Evolutionary conservation across 2,797 vertebrate genomes (phyloP), one percentile per base, ranked within the genome.

Genomic region (Chrysocyon brachyurus): DNA sequence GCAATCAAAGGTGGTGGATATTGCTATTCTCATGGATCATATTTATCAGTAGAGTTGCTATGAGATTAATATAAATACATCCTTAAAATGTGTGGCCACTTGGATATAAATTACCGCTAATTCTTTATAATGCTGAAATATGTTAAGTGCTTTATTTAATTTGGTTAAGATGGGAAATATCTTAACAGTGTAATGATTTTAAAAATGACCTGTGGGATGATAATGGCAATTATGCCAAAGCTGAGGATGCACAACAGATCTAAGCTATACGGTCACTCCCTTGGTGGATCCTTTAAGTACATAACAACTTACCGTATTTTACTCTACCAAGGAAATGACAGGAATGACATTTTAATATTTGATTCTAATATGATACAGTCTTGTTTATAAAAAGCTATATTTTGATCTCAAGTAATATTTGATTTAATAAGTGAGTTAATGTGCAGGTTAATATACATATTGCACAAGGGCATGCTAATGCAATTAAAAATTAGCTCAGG

Each of bases 381-480:
- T 81, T 94, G 0, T 54, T 96, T 82, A 72, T 87, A 84, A 90
- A 91, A 77, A 12, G 1, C 75, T 85, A 40, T 70, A 82, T 64
- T 94, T 96, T 94, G 4, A 87, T 85, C 75, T 93, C 56, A 94
- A 70, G 11, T 79, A 93, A 77, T 90, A 57, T 94, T 96, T 89
- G n/a, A 78, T 83, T 84, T 91, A 83, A 77, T 81, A 94, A 75
- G 17, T 93, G 52, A 94, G 31, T 87, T 91, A 91, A 87, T 22
- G 2, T 85, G 3, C 33, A 90, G 26, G 16, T 72, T 85, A 77
- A 82, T 85, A 66, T 61, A 33, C 8, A 57, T 72, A 49, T 84
- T 93, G 16, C 31, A 77, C 26, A 91, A 78, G 54, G 57, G 14
- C 4, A 68, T 72, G 40, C 3, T 77, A 87, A 93, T 77, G 56